phyloP scores from a whole-genome alignment of 2,113 vertebrate species.

The Ursus arctos region DNA sequence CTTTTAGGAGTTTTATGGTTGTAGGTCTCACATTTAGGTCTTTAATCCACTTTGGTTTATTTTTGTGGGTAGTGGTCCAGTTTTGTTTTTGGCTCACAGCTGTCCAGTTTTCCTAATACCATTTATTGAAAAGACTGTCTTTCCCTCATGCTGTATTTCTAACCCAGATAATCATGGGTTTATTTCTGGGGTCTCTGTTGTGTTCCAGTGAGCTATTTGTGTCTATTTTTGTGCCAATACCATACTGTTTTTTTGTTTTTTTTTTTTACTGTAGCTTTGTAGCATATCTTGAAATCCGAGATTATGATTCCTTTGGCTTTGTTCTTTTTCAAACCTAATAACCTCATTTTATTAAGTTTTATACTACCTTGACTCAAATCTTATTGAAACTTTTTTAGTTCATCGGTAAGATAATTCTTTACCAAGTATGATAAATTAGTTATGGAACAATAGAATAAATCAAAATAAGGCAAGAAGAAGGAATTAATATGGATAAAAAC shows the following conservation, averaged over 20 bases:
- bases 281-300: background rate
- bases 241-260: background rate
- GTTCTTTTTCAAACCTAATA: background rate
- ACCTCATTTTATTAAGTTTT: slow-evolving; percentile 37
- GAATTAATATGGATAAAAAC: background rate
- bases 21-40: background rate
- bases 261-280: background rate
- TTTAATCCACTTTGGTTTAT: background rate
- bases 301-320: background rate
- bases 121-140: background rate
- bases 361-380: background rate
- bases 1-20: background rate
- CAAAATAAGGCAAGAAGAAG: background rate
- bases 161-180: background rate
- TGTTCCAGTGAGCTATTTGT: background rate
- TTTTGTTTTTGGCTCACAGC: background rate
- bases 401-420: background rate
- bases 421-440: background rate
- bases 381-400: background rate
- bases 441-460: background rate
- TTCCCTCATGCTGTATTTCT: background rate
- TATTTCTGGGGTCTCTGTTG: background rate
- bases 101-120: background rate
- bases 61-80: background rate
- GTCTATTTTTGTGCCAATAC: background rate